phyloP scores from a whole-genome alignment of 2,113 vertebrate genomes.

The Callopanchax toddi region DNA sequence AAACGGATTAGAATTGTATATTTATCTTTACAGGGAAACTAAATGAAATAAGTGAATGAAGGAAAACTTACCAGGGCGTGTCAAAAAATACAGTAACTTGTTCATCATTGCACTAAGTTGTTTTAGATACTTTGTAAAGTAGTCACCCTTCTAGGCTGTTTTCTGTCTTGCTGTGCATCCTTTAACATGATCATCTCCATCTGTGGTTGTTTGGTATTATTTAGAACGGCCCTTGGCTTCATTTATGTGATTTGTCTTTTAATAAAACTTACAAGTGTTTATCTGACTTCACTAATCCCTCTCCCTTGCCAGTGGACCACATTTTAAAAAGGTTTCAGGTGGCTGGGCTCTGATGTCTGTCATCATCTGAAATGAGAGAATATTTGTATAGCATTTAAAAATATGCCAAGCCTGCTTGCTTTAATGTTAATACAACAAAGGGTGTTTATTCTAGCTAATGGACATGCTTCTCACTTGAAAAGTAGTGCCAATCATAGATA shows the following conservation, averaged over 20 bases:
- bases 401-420: background rate
- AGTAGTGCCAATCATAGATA: background rate
- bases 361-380: background rate
- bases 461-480: too few species aligned
- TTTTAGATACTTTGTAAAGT: too few species aligned
- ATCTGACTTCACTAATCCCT: background rate
- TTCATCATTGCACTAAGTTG: too few species aligned
- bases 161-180: background rate
- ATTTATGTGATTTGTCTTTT: too few species aligned
- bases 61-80: too few species aligned
- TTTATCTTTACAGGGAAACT: too few species aligned
- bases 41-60: too few species aligned
- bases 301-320: background rate
- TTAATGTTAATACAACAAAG: constrained; percentile 1
- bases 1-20: too few species aligned
- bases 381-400: background rate
- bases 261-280: too few species aligned
- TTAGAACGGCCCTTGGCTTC: too few species aligned
- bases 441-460: background rate
- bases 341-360: background rate
- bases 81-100: too few species aligned
- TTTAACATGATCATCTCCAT: background rate
- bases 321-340: background rate
- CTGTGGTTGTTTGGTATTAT: too few species aligned
- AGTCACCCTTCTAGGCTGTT: background rate